A percentile compares a stretch with the other conserved stretches of the same genome.
Conservation (phyloP, 2,797 vertebrate species). For the Rachycentron canadum region DNA sequence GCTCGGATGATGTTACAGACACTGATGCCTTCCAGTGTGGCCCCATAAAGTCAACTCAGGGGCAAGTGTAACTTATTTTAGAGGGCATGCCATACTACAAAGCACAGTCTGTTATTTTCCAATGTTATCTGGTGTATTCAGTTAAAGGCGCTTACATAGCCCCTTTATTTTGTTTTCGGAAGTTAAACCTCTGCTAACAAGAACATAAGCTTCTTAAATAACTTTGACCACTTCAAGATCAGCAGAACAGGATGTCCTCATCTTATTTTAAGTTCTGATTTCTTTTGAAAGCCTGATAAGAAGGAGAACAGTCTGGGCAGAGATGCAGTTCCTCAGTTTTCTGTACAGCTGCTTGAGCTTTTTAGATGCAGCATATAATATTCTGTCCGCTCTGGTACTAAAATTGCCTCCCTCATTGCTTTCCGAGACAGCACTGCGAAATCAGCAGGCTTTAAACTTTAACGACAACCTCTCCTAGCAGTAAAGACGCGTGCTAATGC, state of each 20-base stretch:
- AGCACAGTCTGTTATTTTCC: constrained; percentile 15
- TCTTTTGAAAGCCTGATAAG: constrained; percentile 5
- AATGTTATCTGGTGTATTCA: constrained; percentile 20
- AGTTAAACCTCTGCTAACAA: constrained; percentile 12
- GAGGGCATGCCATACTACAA: constrained; percentile 31
- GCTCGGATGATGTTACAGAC: constrained; percentile 53
- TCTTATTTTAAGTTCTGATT: constrained; percentile 16
- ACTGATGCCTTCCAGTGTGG: constrained; percentile 33
- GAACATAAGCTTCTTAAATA: background rate
- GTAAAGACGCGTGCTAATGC: constrained; percentile 50
- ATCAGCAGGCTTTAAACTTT: constrained; percentile 74
- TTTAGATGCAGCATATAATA: constrained; percentile 35
- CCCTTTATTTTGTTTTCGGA: background rate
- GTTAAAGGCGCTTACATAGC: background rate
- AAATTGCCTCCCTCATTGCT: constrained; percentile 42
- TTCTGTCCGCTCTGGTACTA: constrained; percentile 39
- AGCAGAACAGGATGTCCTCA: constrained; percentile 5
- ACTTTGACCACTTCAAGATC: constrained; percentile 7
- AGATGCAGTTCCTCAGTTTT: constrained; percentile 15
- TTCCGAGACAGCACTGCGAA: constrained; percentile 48
- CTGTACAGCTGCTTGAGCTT: background rate
- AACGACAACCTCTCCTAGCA: constrained; percentile 62
- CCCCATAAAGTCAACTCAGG: constrained; percentile 36
- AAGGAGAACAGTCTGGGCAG: background rate
- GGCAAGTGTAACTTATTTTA: constrained; percentile 26